Conservation (phyloP, 2,797 vertebrate species). For the Strix occidentalis region DNA sequence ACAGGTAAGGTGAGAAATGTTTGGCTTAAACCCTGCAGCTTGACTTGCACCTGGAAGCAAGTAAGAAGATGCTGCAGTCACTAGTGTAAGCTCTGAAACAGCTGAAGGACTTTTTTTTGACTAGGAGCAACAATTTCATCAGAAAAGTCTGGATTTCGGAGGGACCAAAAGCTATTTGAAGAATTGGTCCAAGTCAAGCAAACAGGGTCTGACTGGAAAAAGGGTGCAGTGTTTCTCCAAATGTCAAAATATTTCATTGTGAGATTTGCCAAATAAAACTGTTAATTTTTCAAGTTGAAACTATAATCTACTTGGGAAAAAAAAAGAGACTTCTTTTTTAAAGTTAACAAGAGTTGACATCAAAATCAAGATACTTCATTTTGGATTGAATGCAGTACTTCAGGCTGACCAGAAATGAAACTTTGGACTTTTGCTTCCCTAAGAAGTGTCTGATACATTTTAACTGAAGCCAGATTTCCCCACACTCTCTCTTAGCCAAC, state of each 20-base stretch:
- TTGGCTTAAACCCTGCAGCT: not conserved
- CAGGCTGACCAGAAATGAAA: not conserved
- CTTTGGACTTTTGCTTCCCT: not conserved
- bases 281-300: not conserved
- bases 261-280: conserved; percentile 35
- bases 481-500: not conserved
- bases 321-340: not conserved
- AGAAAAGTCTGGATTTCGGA: not conserved
- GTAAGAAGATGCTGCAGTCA: not conserved
- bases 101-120: not conserved
- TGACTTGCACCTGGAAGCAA: not conserved
- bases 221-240: not conserved
- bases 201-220: not conserved
- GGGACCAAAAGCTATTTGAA: not conserved
- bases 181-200: not conserved
- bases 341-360: not conserved
- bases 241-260: not conserved
- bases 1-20: not conserved
- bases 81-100: not conserved
- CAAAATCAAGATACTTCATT: not conserved
- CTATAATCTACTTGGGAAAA: not conserved
- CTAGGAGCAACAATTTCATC: not conserved
- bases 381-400: not conserved
- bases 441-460: not conserved
- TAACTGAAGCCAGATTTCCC: conserved; percentile 32